phyloP scores from a whole-genome alignment of 2,113 vertebrate species.

The Aythya baeri region DNA sequence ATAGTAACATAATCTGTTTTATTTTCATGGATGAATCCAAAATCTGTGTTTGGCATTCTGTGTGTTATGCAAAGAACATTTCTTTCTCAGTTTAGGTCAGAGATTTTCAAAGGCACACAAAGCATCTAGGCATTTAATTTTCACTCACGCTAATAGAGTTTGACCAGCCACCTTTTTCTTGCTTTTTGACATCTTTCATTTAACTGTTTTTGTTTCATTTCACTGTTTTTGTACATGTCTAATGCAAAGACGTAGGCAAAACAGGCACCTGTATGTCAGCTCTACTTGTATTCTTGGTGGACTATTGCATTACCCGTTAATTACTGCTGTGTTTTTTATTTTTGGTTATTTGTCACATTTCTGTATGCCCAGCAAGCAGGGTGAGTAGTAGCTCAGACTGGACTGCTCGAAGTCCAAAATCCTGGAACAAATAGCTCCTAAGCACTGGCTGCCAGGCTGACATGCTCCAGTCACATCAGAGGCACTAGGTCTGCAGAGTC shows the following conservation, averaged over 20 bases:
- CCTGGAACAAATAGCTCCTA: neutral
- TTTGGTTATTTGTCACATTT: neutral
- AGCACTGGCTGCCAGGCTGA: neutral
- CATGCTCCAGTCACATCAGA: neutral
- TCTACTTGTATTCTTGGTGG: neutral
- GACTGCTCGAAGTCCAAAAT: neutral
- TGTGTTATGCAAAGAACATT: slow-evolving; percentile 32
- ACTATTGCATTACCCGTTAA: neutral
- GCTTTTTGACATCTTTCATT: slow-evolving; percentile 3
- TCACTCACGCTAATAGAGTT: neutral
- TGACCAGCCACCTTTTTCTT: neutral
- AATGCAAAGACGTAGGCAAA: neutral
- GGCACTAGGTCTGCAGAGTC: neutral
- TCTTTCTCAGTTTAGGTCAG: slow-evolving; percentile 33
- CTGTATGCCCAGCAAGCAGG: neutral
- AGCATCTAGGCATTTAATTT: slow-evolving; percentile 22
- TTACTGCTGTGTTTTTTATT: neutral
- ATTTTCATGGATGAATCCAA: slow-evolving; percentile 52
- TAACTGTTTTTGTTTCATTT: slow-evolving; percentile 6
- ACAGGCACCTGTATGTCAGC: neutral
- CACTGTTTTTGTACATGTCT: neutral
- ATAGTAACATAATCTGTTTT: slow-evolving; percentile 45
- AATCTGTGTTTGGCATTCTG: slow-evolving; percentile 35
- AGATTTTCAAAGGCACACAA: neutral
- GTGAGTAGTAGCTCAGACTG: neutral